Conservation (phyloP, 35 echinoderm and acorn worm species). For the Anneissia japonica region DNA sequence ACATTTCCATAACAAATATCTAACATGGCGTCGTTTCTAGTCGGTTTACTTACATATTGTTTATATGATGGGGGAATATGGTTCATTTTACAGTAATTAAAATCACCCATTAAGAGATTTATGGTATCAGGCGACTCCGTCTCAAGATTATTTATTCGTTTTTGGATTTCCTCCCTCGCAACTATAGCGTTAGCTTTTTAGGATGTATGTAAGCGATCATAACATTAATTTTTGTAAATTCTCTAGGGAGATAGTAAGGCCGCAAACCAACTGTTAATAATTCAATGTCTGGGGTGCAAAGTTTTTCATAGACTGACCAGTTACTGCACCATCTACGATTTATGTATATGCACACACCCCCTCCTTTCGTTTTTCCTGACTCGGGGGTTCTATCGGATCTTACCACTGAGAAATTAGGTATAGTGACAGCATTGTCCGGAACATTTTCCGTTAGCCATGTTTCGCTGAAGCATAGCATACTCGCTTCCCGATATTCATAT, state of each 20-base stretch:
- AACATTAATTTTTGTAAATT: background rate
- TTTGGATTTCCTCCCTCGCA: background rate
- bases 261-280: conserved; percentile 16
- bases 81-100: background rate
- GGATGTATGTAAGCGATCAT: background rate
- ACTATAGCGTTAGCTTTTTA: background rate
- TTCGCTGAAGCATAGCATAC: background rate
- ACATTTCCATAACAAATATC: conserved; percentile 30
- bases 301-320: background rate
- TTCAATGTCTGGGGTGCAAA: conserved; percentile 23
- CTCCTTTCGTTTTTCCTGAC: conserved; percentile 39
- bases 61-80: background rate
- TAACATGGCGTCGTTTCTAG: background rate
- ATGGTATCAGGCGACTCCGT: background rate
- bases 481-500: background rate
- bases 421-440: background rate
- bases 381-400: conserved; percentile 23
- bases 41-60: conserved; percentile 5
- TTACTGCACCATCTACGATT: conserved; percentile 40
- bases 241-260: conserved; percentile 22
- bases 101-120: background rate
- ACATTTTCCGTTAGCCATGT: conserved; percentile 28
- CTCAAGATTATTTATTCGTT: background rate
- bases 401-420: conserved; percentile 5
- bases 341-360: conserved; percentile 35